Percentiles rank a stretch among this genome's conserved stretches.
Evolutionary conservation across 2,113 vertebrate genomes (phyloP).

Genomic region (Carassius gibelio): DNA sequence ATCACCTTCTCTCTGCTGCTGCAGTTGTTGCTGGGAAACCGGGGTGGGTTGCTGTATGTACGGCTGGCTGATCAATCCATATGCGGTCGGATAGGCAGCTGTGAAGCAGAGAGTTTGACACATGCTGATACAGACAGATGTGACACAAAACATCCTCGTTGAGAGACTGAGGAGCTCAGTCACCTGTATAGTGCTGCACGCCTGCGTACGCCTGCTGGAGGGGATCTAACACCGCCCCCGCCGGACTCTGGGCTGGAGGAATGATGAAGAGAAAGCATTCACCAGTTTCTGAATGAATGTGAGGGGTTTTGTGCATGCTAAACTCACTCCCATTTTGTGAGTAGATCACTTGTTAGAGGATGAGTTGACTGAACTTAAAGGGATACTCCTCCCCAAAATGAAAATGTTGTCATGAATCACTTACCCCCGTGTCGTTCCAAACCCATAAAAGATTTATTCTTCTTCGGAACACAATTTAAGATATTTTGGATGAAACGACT

Average conservation of each 20-base stretch:
- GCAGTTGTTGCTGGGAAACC: constrained; percentile 86
- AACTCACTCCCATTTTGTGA: not conserved
- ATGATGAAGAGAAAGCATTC: not conserved
- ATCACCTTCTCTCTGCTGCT: constrained; percentile 87
- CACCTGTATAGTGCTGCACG: constrained; percentile 82
- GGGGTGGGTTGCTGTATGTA: constrained; percentile 86
- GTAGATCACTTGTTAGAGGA: no score
- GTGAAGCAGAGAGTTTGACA: constrained; percentile 59
- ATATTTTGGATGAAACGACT: no score
- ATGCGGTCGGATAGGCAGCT: constrained; percentile 89
- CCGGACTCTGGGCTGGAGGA: constrained; percentile 84
- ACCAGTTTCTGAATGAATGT: not conserved
- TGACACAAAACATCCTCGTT: not conserved
- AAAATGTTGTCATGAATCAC: no score
- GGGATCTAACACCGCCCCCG: constrained; percentile 76
- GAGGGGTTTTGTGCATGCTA: not conserved
- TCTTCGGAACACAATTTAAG: no score
- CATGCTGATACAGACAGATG: constrained; percentile 55
- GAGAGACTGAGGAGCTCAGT: not conserved
- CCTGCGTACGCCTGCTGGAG: constrained; percentile 90
- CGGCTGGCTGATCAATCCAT: constrained; percentile 86
- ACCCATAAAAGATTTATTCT: no score
- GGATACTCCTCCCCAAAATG: no score
- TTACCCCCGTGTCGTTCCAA: no score
- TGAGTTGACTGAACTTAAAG: no score